These are phyloP conservation scores for Heliconius congener DNA, from an alignment of 1,140 invertebrate genomes.

Conservation along the genomic window DNA sequence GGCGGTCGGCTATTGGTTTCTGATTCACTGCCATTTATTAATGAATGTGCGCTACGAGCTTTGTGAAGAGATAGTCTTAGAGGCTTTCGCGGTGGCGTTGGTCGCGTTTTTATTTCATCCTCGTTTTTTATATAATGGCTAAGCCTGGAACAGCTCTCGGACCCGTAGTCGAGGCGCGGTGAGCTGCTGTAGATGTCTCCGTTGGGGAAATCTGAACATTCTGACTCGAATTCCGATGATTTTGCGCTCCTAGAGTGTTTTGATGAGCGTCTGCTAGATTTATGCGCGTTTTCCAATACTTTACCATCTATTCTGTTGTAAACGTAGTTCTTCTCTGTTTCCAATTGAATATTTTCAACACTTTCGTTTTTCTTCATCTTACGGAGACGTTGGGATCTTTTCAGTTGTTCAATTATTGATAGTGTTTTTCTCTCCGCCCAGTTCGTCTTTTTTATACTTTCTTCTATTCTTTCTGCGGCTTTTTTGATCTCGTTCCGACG, in stretches of 20 bases:
- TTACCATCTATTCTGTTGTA: conserved; percentile 79
- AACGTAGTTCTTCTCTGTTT: conserved; percentile 69
- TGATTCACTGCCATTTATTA: conserved; percentile 79
- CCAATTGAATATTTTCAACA: conserved; percentile 63
- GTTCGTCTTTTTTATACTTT: conserved; percentile 77
- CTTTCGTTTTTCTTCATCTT: conserved; percentile 75
- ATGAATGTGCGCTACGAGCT: conserved; percentile 90
- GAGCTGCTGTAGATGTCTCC: conserved; percentile 69
- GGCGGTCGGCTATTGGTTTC: conserved; percentile 59
- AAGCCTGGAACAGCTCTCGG: conserved; percentile 79
- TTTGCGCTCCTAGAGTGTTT: conserved; percentile 84
- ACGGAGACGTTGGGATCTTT: conserved; percentile 65
- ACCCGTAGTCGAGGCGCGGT: conserved; percentile 81
- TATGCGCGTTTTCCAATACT: conserved; percentile 77
- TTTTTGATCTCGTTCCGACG: conserved; percentile 66
- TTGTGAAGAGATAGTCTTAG: conserved; percentile 90
- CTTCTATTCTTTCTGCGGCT: conserved; percentile 68
- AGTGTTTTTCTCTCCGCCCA: conserved; percentile 75
- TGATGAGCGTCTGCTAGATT: conserved; percentile 74
- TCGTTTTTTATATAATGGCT: conserved; percentile 78
- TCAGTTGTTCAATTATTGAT: conserved; percentile 75
- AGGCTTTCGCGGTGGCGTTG: conserved; percentile 92
- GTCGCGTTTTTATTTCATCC: conserved; percentile 80
- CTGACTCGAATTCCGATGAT: conserved; percentile 86
- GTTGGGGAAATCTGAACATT: conserved; percentile 79